A percentile compares a stretch with the other conserved stretches of the same genome.
These are phyloP conservation scores for Melinaea marsaeus DNA, from an alignment of 2,888 invertebrate species.

Conservation along the genomic window DNA sequence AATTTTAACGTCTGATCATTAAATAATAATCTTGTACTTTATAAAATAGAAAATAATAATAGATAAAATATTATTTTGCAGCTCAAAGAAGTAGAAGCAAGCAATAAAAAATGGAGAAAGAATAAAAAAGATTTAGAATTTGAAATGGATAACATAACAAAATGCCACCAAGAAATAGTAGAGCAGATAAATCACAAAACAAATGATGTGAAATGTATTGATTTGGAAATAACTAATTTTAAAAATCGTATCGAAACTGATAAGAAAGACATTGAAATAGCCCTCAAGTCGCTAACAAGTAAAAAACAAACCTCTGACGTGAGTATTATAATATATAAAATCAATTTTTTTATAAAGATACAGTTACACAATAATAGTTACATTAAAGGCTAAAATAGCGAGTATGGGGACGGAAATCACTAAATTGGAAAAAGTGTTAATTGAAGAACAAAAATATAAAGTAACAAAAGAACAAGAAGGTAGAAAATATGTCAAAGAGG, in stretches of 20 bases:
- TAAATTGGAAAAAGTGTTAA: slow-evolving; percentile 37
- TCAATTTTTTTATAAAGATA: background rate
- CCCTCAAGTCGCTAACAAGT: slow-evolving; percentile 38
- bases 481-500: slow-evolving; percentile 48
- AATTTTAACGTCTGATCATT: no score
- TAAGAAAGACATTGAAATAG: slow-evolving; percentile 42
- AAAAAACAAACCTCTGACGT: slow-evolving; percentile 56
- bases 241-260: slow-evolving; percentile 48
- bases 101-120: slow-evolving; percentile 57
- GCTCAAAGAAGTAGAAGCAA: slow-evolving; percentile 52
- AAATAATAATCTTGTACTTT: no score
- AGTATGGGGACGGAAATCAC: slow-evolving; percentile 40
- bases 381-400: slow-evolving; percentile 43
- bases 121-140: slow-evolving; percentile 58
- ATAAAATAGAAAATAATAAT: background rate
- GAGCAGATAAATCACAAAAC: slow-evolving; percentile 52
- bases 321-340: slow-evolving; percentile 29
- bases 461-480: slow-evolving; percentile 54
- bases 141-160: slow-evolving; percentile 46
- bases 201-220: slow-evolving; percentile 53
- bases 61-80: background rate
- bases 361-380: background rate
- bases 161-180: slow-evolving; percentile 47
- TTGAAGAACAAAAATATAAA: slow-evolving; percentile 45
- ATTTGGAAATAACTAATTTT: slow-evolving; percentile 49